Base-by-base conservation (phyloP, 2,113 vertebrate genomes). In the Tamias sibiricus region DNA sequence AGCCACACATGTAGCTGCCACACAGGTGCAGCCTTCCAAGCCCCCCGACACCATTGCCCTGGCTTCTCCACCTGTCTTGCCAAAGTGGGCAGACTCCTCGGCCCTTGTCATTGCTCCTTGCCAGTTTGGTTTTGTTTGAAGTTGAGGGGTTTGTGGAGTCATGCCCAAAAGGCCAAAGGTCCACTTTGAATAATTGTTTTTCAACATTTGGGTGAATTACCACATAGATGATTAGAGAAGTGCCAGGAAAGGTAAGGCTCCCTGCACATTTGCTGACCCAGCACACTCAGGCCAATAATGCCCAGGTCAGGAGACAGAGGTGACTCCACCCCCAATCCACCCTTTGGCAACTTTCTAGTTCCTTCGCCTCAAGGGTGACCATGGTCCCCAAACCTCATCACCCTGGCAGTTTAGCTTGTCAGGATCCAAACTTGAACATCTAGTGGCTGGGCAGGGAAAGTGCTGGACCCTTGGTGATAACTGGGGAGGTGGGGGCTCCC, bases 241-340 rank as follows among this genome's bases (percentile, higher is more conserved):
- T 20, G 19, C 11, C 47, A 19, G 0, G 1, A 37, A 35, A 8
- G 22, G 2, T 42, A 17, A 1, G 26, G n/a, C 40, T 76, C 3
- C 6, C 2, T 62, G 37, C 69, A 40, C 44, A 42, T 30, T 37
- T 81, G 54, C n/a, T 81, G 40, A 84, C 7, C 7, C 6, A 77
- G 49, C 52, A 59, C 40, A 37, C 6, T 12, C n/a, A 5, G 6
- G 16, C 87, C 16, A 35, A 37, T 8, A 35, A n/a, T 16, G 40
- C 44, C 14, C 54, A 26, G 40, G 8, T 85, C 87, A 71, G 42
- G 52, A 57, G n/a, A 24, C 2, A 32, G 77, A 42, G 42, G 5
- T 24, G 82, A 40, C 62, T 9, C 49, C 30, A 19, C 76, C 52
- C 44, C 71, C 2, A 12, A 69, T 30, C 20, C 54, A 57, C 1